phyloP scores from a whole-genome alignment of 2,113 vertebrate species.

The Saguinus imperator region DNA sequence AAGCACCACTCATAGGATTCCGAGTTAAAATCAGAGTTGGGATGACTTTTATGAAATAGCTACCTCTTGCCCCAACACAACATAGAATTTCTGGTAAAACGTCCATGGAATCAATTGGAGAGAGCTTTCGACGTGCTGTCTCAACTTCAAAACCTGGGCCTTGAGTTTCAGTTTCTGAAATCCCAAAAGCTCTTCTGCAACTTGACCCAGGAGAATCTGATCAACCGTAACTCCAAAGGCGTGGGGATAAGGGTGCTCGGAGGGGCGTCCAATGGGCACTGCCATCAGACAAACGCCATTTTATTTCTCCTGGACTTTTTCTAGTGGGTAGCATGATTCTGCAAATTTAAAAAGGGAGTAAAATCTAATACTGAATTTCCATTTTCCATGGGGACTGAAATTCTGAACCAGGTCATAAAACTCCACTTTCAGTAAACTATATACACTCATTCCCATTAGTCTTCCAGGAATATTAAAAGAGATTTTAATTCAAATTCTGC shows the following conservation, averaged over 20 bases:
- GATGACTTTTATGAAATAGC: accelerated
- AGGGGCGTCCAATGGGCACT: accelerated
- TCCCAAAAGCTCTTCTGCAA: background rate
- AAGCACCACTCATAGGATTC: background rate
- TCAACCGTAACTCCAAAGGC: background rate
- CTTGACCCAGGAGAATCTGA: background rate
- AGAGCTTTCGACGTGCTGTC: background rate
- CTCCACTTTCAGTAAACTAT: background rate
- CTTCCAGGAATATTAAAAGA: background rate
- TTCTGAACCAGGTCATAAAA: background rate
- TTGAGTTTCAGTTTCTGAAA: background rate
- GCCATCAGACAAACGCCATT: accelerated
- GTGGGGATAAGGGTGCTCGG: background rate
- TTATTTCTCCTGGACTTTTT: background rate
- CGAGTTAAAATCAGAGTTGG: background rate
- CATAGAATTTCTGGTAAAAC: background rate
- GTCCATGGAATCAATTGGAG: background rate
- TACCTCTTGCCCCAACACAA: background rate
- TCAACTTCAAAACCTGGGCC: background rate
- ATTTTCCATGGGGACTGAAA: background rate
- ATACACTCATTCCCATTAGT: accelerated
- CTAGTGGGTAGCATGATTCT: accelerated
- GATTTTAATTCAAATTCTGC: background rate
- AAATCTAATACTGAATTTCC: accelerated
- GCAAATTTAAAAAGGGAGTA: background rate